phyloP scores from a whole-genome alignment of 2,888 invertebrate species.

The Neria commutata region DNA sequence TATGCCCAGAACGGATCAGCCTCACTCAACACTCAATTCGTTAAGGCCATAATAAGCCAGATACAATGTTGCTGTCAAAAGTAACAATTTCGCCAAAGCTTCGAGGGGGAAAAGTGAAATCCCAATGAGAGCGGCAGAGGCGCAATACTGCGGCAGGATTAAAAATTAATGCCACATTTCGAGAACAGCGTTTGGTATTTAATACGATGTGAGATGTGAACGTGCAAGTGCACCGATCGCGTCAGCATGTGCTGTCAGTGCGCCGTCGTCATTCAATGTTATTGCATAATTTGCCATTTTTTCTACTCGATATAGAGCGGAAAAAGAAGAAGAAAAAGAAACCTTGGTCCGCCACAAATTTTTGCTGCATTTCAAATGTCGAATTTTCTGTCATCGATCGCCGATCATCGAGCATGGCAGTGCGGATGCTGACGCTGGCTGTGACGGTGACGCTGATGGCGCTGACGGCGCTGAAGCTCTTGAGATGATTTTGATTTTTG shows the following conservation, averaged over 20 bases:
- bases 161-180: constrained; percentile 27
- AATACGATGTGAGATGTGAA: constrained; percentile 46
- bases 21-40: constrained; percentile 2
- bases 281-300: no score
- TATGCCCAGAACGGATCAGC: neutral
- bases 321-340: neutral
- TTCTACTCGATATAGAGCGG: no score
- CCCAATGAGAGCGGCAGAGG: neutral
- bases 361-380: constrained; percentile 27
- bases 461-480: neutral
- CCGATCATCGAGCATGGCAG: constrained; percentile 9
- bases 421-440: neutral
- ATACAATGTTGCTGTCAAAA: constrained; percentile 21
- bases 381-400: constrained; percentile 30
- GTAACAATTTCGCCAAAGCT: neutral
- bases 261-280: constrained; percentile 29
- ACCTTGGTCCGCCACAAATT: neutral
- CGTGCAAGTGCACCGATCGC: constrained; percentile 35
- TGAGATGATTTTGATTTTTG: constrained; percentile 9
- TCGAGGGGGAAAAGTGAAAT: neutral
- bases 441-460: neutral
- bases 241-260: constrained; percentile 33
- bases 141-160: constrained; percentile 21
- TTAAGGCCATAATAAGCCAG: constrained; percentile 5
- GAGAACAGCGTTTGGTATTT: constrained; percentile 12